Percentiles rank a stretch among this genome's conserved stretches.
Conservation (phyloP, 1,140 invertebrate genomes). For the Aphis craccivora region DNA sequence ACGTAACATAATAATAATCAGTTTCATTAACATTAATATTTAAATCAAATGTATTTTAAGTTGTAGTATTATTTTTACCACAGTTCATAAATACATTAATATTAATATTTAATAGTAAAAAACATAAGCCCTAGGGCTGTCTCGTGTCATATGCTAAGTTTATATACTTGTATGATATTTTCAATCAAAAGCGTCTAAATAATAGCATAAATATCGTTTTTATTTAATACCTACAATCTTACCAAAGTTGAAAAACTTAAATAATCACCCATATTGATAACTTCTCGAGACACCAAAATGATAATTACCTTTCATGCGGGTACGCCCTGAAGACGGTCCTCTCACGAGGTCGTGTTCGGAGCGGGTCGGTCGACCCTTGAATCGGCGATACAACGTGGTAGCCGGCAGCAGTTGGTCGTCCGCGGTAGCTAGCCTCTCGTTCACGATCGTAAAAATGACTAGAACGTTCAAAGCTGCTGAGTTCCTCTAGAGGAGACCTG, state of each 20-base stretch:
- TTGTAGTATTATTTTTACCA: not conserved
- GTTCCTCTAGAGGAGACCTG: slow-evolving; percentile 64
- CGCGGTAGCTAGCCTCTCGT: slow-evolving; percentile 62
- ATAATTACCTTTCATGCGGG: slow-evolving; percentile 46
- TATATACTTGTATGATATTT: not conserved
- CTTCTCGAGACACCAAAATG: too few species aligned
- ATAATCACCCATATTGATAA: not conserved
- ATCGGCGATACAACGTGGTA: slow-evolving; percentile 62
- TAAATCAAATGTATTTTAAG: not conserved
- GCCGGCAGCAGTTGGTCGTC: slow-evolving; percentile 63
- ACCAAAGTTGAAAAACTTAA: not conserved
- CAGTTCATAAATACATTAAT: not conserved
- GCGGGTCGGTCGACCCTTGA: slow-evolving; percentile 63
- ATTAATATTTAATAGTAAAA: not conserved
- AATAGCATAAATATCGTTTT: not conserved
- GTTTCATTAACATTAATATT: not conserved
- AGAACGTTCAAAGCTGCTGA: slow-evolving; percentile 65
- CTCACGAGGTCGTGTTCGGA: slow-evolving; percentile 62
- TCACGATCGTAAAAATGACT: slow-evolving; percentile 66
- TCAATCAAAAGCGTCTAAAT: not conserved
- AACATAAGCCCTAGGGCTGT: not conserved
- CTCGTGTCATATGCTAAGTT: not conserved
- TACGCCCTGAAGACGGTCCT: slow-evolving; percentile 51
- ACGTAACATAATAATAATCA: not conserved
- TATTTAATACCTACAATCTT: not conserved